Base-by-base conservation (phyloP, 2,797 vertebrate genomes). In the Paguma larvata region DNA sequence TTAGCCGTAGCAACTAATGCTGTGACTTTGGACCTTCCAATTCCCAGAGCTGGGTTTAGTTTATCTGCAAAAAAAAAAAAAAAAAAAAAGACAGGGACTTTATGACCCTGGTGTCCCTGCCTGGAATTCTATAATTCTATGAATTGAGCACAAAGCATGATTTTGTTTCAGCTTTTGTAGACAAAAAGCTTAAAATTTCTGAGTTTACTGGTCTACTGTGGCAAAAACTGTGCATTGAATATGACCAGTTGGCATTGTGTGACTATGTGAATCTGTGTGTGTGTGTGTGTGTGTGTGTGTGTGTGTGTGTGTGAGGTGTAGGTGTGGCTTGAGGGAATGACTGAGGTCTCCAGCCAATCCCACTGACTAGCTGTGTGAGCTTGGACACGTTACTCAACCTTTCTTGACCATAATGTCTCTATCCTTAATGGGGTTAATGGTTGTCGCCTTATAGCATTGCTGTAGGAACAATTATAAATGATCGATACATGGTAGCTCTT, bases 1-100 rank as follows among this genome's bases (percentile, higher is more conserved):
- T 90, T 96, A 93, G 93, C 73, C 75, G 46, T 78, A 70, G 85
- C 78, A 87, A 78, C 56, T 67, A 72, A 85, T 1, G 12, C 34
- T 86, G 13, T 79, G 65, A 96, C 87, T 94, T 92, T 95, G 75
- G 89, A 82, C 85, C 82, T 97, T 95, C 94, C 23, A 65, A 83
- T 51, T 95, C 62, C 16, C 46, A 46, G 77, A 97, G 41, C 16
- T 75, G 94, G 82, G 77, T 91, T 94, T 80, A 92, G 19, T 19
- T 96, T 65, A 94, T 93, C 41, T 86, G 25, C 0, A 25, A 80
- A 91, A 21, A 73, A 25, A 5, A 15, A 18, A 25, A 13, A n/a
- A 21, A 79, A 90, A 25, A 73, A 14, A 4, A 15, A 15, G 13
- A 8, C 6, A 34, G 30, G 6, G 9, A n/a, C 75, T 41, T 53